Conservation (phyloP, 1,140 invertebrate genomes). For the Pogonus chalceus region DNA sequence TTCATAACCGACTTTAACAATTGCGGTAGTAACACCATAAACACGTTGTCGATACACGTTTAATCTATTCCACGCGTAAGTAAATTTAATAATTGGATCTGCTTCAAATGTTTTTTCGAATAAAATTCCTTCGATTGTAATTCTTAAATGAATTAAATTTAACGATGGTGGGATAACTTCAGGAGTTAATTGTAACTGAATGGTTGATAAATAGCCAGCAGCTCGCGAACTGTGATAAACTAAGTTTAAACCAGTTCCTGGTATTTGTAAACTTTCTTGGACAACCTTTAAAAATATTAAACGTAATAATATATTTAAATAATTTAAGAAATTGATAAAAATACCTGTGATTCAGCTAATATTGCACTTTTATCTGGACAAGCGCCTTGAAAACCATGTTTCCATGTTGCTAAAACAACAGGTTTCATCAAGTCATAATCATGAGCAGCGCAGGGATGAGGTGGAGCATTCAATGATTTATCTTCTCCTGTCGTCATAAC, state of each 20-base stretch:
- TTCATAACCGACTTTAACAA: slow-evolving; percentile 93
- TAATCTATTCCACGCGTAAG: slow-evolving; percentile 90
- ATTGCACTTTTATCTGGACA: slow-evolving; percentile 88
- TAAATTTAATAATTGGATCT: slow-evolving; percentile 90
- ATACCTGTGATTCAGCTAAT: slow-evolving; percentile 83
- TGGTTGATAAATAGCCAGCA: slow-evolving; percentile 87
- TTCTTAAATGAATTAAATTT: slow-evolving; percentile 77
- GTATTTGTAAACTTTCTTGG: slow-evolving; percentile 87
- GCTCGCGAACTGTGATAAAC: slow-evolving; percentile 91
- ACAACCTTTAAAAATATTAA: slow-evolving; percentile 69
- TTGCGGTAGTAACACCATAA: slow-evolving; percentile 79
- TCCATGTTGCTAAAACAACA: slow-evolving; percentile 90
- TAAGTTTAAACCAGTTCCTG: slow-evolving; percentile 83
- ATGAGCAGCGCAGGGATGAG: slow-evolving; percentile 76
- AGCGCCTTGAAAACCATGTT: slow-evolving; percentile 89
- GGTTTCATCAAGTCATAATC: slow-evolving; percentile 92
- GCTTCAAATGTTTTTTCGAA: slow-evolving; percentile 92
- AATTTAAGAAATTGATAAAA: not conserved
- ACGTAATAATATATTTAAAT: slow-evolving; percentile 7
- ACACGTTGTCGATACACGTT: slow-evolving; percentile 96
- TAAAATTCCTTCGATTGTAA: slow-evolving; percentile 87
- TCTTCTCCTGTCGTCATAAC: slow-evolving; percentile 77
- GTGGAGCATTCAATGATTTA: slow-evolving; percentile 46
- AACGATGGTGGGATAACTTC: slow-evolving; percentile 70
- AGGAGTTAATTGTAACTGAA: slow-evolving; percentile 86